Conservation (phyloP, 2,113 vertebrate genomes). For the Vulpes lagopus region DNA sequence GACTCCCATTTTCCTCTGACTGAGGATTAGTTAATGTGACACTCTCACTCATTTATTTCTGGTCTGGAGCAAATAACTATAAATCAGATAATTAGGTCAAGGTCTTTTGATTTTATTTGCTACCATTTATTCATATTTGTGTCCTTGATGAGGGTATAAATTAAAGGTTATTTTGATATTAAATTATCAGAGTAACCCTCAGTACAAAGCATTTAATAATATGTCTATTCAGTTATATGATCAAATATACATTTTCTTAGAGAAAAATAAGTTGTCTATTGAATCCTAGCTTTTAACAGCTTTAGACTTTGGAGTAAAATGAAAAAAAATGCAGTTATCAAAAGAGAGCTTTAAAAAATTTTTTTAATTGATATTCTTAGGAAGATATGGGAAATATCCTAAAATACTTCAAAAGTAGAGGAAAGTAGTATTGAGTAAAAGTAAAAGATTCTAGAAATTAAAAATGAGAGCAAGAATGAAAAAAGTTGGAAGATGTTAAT, state of each 20-base stretch:
- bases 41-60: background rate
- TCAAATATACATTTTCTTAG: background rate
- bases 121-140: background rate
- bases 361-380: background rate
- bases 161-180: background rate
- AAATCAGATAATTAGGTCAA: background rate
- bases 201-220: background rate
- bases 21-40: background rate
- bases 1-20: background rate
- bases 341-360: background rate
- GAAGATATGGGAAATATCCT: background rate
- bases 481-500: slow-evolving; percentile 20
- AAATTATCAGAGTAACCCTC: background rate
- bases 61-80: background rate
- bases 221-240: background rate
- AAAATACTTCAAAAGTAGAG: background rate
- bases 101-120: background rate
- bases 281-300: background rate
- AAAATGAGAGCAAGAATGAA: background rate
- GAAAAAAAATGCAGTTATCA: background rate
- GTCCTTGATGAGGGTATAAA: background rate
- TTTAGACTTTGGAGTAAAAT: slow-evolving; percentile 4
- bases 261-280: background rate
- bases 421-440: background rate
- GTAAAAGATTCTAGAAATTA: background rate